A percentile compares a stretch with the other conserved stretches of the same genome.
Evolutionary conservation across 1,140 invertebrate species (phyloP).

Genomic region (Drosophila subpulchrella): DNA sequence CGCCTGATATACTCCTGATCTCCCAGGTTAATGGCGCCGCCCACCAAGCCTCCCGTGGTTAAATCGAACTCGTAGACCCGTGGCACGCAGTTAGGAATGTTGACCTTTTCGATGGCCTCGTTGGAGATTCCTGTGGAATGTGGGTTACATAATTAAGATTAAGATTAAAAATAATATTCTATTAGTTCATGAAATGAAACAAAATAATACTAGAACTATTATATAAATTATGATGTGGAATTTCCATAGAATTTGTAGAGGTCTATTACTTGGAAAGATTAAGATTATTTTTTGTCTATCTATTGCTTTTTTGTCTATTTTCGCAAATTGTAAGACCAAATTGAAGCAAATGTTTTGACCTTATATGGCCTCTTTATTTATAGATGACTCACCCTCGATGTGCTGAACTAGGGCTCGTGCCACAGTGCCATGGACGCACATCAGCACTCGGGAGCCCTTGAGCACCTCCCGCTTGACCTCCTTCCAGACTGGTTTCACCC

Average conservation of each 20-base stretch:
- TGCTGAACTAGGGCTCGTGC: constrained; percentile 89
- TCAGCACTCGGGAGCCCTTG: constrained; percentile 87
- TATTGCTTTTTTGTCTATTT: no score
- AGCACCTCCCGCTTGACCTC: constrained; percentile 88
- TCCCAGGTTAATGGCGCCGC: constrained; percentile 87
- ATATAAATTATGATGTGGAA: no score
- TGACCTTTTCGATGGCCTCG: constrained; percentile 88
- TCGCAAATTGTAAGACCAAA: no score
- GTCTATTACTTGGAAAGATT: no score
- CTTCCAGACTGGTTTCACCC: constrained; percentile 89
- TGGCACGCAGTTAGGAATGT: constrained; percentile 91
- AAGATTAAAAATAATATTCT: no score
- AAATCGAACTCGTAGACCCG: constrained; percentile 89
- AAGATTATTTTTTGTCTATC: no score
- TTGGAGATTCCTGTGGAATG: constrained; percentile 86
- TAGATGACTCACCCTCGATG: constrained; percentile 85
- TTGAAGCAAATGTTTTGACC: no score
- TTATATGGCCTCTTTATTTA: neutral
- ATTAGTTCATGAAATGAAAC: no score
- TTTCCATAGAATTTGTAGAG: no score
- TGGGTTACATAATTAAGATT: no score
- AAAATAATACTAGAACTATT: no score
- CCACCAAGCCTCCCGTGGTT: constrained; percentile 86
- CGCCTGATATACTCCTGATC: constrained; percentile 88
- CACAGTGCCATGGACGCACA: constrained; percentile 90